Evolutionary conservation across 2,888 invertebrate genomes (phyloP).

Genomic region (Callimorpha dominula): DNA sequence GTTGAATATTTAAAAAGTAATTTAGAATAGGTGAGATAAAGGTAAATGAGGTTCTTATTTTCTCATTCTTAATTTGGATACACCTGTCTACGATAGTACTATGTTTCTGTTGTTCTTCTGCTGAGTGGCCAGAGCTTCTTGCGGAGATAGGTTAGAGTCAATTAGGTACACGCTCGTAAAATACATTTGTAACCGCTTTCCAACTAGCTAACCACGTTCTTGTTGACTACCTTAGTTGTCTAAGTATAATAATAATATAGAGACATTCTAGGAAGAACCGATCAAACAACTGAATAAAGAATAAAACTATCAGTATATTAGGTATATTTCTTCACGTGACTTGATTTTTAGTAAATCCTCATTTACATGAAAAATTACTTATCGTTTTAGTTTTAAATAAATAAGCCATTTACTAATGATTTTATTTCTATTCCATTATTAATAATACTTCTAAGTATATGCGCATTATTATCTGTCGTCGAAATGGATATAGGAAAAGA

Average conservation of each 20-base stretch:
- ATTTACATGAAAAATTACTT: slow-evolving; percentile 44
- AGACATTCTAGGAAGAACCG: not conserved
- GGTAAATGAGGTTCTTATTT: too few species aligned
- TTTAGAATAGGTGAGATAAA: too few species aligned
- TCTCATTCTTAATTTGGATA: too few species aligned
- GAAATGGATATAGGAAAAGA: slow-evolving; percentile 14
- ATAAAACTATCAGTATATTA: not conserved
- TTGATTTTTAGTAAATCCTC: slow-evolving; percentile 32
- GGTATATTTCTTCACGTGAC: slow-evolving; percentile 18
- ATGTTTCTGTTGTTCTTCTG: too few species aligned
- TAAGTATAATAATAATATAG: not conserved
- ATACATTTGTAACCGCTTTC: not conserved
- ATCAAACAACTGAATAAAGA: not conserved
- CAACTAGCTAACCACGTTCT: too few species aligned
- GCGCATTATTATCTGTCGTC: slow-evolving; percentile 18
- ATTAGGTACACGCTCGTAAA: too few species aligned
- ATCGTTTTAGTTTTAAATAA: slow-evolving; percentile 41
- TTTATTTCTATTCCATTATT: slow-evolving; percentile 25
- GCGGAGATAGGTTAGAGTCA: too few species aligned
- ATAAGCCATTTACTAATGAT: slow-evolving; percentile 32
- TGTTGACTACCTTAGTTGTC: not conserved
- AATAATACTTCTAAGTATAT: slow-evolving; percentile 18
- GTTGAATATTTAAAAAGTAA: too few species aligned
- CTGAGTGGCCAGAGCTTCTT: too few species aligned
- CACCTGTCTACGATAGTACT: too few species aligned